Base-by-base conservation (phyloP, 2,888 invertebrate genomes). In the Papilio elwesi region DNA sequence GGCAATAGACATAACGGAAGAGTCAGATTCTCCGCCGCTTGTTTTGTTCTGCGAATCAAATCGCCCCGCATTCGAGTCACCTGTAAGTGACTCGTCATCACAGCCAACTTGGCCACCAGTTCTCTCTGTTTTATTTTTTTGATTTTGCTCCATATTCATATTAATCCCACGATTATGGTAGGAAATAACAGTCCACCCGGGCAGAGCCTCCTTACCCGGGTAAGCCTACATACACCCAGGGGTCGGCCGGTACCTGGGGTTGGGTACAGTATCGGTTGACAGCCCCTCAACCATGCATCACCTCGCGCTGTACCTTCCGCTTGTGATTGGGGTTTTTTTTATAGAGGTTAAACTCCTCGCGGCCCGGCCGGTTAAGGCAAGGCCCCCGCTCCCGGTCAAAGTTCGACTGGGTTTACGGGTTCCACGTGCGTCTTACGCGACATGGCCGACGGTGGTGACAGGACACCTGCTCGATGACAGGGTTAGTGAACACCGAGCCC, bases 191-290 rank as follows among this genome's bases (percentile, higher is more conserved):
- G 57, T 59, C 12, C 26, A 12, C 38, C 57, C 57, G 36, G n/a
- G 57, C 57, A 36, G 26, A 13, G 57, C 57, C 38, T 36, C 57
- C 57, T 5, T 36, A n/a, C 57, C 38, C 36, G 13, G 9, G 38
- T 59, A 59, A 59, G 36, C 57, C 57, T 59, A 38, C 6, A 8
- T 59, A 36, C 36, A 12, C 26, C 57, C 36, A 36, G 57, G 36
- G 26, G 57, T 59, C 57, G 38, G 57, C 36, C 38, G 57, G 57
- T 59, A n/a, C 57, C 57, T 36, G 36, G 38, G 38, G 57, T 16
- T 26, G 57, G 57, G n/a, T n/a, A 38, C 57, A 36, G 36, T 59
- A 59, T 5, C 38, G 57, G 13, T 13, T 59, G 57, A 36, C 59
- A 1, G 4, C n/a, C 12, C 38, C 36, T 59, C 59, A 57, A 59